phyloP scores from a whole-genome alignment of 2,888 invertebrate species.

The Nematopogon swammerdamellus region DNA sequence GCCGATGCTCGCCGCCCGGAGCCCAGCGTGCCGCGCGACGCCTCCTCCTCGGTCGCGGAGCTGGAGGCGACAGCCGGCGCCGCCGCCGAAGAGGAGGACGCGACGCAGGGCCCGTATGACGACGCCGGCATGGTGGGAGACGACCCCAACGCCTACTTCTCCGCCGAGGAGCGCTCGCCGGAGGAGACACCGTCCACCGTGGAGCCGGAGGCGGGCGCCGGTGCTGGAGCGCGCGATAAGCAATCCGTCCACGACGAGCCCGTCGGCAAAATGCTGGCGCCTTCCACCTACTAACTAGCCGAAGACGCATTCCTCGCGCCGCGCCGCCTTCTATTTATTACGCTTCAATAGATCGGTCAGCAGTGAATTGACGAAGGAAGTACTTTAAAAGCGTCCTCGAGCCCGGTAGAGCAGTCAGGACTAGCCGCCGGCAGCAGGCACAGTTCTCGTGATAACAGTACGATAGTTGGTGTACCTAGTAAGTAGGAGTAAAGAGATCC shows the following conservation, averaged over 20 bases:
- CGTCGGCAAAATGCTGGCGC: conserved; percentile 53
- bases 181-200: conserved; percentile 55
- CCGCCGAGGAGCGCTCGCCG: conserved; percentile 32
- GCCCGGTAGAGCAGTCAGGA: no score
- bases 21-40: conserved; percentile 18
- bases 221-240: conserved; percentile 25
- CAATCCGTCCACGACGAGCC: conserved; percentile 37
- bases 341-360: no score
- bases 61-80: conserved; percentile 28
- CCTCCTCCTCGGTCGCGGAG: conserved; percentile 23
- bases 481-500: not conserved
- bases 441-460: no score
- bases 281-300: conserved; percentile 37
- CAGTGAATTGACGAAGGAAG: no score
- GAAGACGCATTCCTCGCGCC: not conserved
- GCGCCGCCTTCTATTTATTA: not conserved
- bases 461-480: no score
- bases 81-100: conserved; percentile 39
- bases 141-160: conserved; percentile 50
- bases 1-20: conserved; percentile 33
- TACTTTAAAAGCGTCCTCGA: no score
- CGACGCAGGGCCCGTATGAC: conserved; percentile 62
- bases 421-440: no score
- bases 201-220: conserved; percentile 59
- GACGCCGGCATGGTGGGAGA: conserved; percentile 53